Evolutionary conservation across 2,888 invertebrate species (phyloP), one percentile per base, ranked within the genome.

Genomic region (Xanthia togata): DNA sequence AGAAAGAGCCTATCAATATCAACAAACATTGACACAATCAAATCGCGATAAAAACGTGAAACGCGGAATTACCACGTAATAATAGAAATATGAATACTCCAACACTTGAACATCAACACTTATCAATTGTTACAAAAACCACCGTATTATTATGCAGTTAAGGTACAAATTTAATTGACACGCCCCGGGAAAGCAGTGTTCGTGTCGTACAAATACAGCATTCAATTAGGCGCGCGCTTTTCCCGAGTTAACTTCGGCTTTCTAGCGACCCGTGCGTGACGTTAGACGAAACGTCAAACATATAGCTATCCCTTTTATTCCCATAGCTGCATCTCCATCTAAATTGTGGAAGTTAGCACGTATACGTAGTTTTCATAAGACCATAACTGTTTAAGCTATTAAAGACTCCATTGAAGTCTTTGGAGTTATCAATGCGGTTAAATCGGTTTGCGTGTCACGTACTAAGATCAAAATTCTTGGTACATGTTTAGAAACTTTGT

Each of bases 221-320:
- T 88, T 85, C 83, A 84, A 87, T 85, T 82, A 85, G 78, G 82
- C 79, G 87, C 85, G 87, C 86, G 88, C 88, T 89, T 90, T 90
- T 90, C 90, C 87, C 88, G 84, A 81, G 81, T 79, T 78, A 73
- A 79, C 82, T 87, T 86, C 81, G 81, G 85, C 86, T 86, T 90
- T 89, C 89, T 89, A 88, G 85, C 75, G 83, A 77, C 57, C 81
- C 87, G 82, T 88, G 88, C 90, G 89, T 90, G 89, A 90, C 90
- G 84, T 44, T 20, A 70, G 70, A 76, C 72, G 84, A 78, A 86
- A 82, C 73, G 53, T 44, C 75, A 74, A 85, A 88, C 75, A 73
- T 88, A 86, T 83, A 84, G 35, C 84, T 81, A 73, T 89, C 85
- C 83, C 74, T 70, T 82, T 84, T 82, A 70, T 35, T 73, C 79